phyloP scores from a whole-genome alignment of 1,140 invertebrate genomes.

The Plectus sambesii region DNA sequence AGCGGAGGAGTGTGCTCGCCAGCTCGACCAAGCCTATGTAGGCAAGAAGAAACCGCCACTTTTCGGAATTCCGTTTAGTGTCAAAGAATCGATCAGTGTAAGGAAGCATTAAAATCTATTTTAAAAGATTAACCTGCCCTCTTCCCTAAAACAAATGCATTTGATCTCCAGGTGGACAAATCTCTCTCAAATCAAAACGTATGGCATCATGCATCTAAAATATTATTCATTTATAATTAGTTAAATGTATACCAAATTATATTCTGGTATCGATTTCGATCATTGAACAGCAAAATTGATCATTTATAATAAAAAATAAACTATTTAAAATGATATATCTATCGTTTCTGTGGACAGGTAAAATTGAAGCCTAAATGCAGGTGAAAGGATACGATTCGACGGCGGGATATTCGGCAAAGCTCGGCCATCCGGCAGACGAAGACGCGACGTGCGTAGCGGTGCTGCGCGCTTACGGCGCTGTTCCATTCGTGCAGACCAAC shows the following conservation, averaged over 20 bases:
- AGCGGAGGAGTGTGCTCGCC: constrained; percentile 41
- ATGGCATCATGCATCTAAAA: no score
- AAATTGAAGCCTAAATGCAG: no score
- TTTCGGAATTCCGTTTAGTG: constrained; percentile 45
- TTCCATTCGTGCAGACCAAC: constrained; percentile 48
- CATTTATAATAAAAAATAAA: no score
- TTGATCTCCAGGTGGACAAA: no score
- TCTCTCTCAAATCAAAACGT: no score
- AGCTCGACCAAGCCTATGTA: constrained; percentile 31
- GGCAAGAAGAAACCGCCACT: constrained; percentile 33
- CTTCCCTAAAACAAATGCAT: no score
- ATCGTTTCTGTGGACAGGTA: no score
- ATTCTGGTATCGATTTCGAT: not conserved
- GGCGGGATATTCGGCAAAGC: constrained; percentile 40
- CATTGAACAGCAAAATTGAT: constrained; percentile 4
- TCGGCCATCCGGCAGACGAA: constrained; percentile 35
- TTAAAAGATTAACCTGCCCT: no score
- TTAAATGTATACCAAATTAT: no score
- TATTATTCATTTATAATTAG: no score
- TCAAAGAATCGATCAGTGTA: constrained; percentile 43
- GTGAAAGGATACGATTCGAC: constrained; percentile 47
- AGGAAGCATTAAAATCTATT: no score
- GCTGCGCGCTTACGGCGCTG: constrained; percentile 32
- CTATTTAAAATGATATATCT: no score
- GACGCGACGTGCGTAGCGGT: constrained; percentile 36